A percentile compares a stretch with the other conserved stretches of the same genome.
These are phyloP conservation scores for Vannuccia rotundouncinata DNA, from an alignment of 2,888 invertebrate genomes.

Conservation along the genomic window DNA sequence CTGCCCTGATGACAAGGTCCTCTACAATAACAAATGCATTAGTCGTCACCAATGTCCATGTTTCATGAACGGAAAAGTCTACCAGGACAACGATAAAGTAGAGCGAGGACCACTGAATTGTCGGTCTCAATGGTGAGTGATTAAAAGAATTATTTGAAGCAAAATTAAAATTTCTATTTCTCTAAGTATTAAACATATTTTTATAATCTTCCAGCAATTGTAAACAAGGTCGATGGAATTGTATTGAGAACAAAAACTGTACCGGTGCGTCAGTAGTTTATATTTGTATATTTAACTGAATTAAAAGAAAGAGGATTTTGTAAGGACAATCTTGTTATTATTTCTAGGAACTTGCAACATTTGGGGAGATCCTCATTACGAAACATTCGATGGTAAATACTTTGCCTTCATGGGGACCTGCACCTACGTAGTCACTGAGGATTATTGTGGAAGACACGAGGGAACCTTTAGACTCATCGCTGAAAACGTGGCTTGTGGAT, in stretches of 20 bases:
- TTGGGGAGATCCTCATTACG: slow-evolving; percentile 37
- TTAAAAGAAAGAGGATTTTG: no score
- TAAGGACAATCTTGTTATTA: neutral
- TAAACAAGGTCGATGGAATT: slow-evolving; percentile 21
- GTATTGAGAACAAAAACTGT: slow-evolving; percentile 27
- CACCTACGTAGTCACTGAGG: slow-evolving; percentile 42
- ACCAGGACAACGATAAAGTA: slow-evolving; percentile 33
- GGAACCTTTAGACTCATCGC: slow-evolving; percentile 33
- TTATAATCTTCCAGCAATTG: slow-evolving; percentile 27
- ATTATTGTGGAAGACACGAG: slow-evolving; percentile 29
- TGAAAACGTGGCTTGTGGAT: slow-evolving; percentile 36
- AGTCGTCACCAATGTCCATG: slow-evolving; percentile 33
- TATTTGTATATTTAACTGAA: neutral
- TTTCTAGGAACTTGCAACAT: slow-evolving; percentile 40
- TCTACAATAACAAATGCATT: slow-evolving; percentile 30
- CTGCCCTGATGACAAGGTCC: slow-evolving; percentile 29
- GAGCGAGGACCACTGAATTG: slow-evolving; percentile 19
- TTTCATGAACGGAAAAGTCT: slow-evolving; percentile 33
- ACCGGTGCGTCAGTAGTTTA: slow-evolving; percentile 21
- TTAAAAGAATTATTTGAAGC: neutral
- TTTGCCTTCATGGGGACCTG: slow-evolving; percentile 41
- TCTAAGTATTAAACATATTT: neutral
- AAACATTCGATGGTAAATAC: slow-evolving; percentile 34
- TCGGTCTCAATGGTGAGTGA: slow-evolving; percentile 21
- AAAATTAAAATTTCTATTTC: neutral